Base-by-base conservation (phyloP, 2,888 invertebrate genomes). In the Megastigmus dorsalis region DNA sequence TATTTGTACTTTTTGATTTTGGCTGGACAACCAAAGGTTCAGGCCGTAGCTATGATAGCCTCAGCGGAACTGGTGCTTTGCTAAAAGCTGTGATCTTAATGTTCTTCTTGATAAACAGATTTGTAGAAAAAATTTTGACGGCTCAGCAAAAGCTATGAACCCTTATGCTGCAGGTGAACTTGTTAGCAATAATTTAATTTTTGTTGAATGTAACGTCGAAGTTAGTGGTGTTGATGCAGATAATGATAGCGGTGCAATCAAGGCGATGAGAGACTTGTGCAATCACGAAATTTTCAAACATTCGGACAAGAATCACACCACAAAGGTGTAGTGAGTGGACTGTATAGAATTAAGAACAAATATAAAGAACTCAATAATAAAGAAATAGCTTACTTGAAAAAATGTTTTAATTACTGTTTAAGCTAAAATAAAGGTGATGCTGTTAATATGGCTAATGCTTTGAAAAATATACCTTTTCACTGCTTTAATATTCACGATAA, bases 401-500 rank as follows among this genome's bases (percentile, higher is more conserved):
- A 38, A 48, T 60, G 69, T 28, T 69, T 69, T 38, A 38, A 26
- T 48, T 69, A 69, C 23, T 30, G 36, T 18, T 28, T 69, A 20
- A 6, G 48, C 38, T 50, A 69, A 38, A n/a, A 48, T 15, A 48
- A 33, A n/a, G 33, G 69, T 38, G 28, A 50, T 48, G 9, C 10
- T 23, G 59, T 13, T n/a, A 57, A 9, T 30, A 70, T 79, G 74
- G 72, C 75, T 33, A 20, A 41, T 38, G 75, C 69, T n/a, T 77
- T 78, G 20, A 45, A 52, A 76, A 78, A 78, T 54, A 79, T 78
- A 55, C 75, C 73, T 9, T 70, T 41, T 38, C 75, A 78, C 50
- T 36, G 55, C 67, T 79, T 72, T 55, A 78, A 79, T 60, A n/a
- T 70, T 36, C 79, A 78, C 52, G 26, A 69, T 38, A 57, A 78